Evolutionary conservation across 2,888 invertebrate species (phyloP), one percentile per base, ranked within the genome.

Genomic region (Alloplasta piceator): DNA sequence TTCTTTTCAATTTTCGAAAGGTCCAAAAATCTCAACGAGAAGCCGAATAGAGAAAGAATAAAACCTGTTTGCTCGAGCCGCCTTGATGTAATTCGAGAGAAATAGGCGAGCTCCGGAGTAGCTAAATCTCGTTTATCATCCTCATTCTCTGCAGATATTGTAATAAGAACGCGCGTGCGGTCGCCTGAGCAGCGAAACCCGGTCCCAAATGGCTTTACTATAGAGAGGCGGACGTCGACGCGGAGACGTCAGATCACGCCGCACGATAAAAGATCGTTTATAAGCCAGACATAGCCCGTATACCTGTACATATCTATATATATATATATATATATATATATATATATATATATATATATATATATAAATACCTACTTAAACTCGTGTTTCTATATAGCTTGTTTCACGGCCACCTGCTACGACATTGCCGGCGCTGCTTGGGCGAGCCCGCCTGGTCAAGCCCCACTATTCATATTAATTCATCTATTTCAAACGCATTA

Each of bases 331-430:
- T 48, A 48, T 48, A 48, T 48, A 50, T 50, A n/a, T n/a, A 10
- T 50, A 50, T 41, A 12, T 39, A 61, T 39, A 39, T 60, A n/a
- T 58, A 60, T 61, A 41, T 39, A 61, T 26, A 6, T 16, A 43
- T 14, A 43, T 9, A 9, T 16, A 43, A 16, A 43, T 9, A 10
- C 14, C 10, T 56, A 26, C 56, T 9, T 58, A 7, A 14, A 7
- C 38, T 5, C 58, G 12, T 58, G 36, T 26, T 9, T 48, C 66
- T 48, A 12, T 26, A 56, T 36, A 26, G 46, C 73, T 52, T 6
- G 60, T 77, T 77, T 72, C 80, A 81, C 77, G 80, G 80, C 52
- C 77, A 74, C 58, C 64, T 60, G 58, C 72, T 68, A 38, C 58
- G 50, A 50, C 48, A 14, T 55, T 68, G 10, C 41, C 36, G 48